Evolutionary conservation across 2,113 vertebrate genomes (phyloP).

Genomic region (Barbus barbus): DNA sequence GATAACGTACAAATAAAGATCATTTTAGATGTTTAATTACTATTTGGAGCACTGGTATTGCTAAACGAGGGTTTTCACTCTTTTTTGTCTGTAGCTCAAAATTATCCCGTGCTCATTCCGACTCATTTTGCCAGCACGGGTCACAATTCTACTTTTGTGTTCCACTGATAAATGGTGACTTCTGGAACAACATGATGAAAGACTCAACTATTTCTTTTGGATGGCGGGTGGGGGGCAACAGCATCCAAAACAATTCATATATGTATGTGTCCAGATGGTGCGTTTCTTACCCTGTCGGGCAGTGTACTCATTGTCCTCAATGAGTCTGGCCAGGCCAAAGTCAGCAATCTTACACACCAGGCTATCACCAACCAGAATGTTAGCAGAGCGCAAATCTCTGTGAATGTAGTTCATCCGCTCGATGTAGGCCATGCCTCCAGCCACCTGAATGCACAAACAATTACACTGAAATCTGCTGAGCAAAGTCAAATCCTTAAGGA

Average conservation of each 20-base stretch:
- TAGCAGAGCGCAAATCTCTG: conserved; percentile 93
- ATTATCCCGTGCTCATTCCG: no score
- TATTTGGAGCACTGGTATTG: no score
- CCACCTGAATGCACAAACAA: conserved; percentile 76
- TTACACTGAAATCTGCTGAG: conserved; percentile 2
- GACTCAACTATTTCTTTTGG: neutral
- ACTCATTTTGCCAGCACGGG: no score
- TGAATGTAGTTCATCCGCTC: conserved; percentile 99
- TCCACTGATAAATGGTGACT: no score
- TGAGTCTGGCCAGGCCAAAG: conserved; percentile 93
- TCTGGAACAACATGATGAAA: neutral
- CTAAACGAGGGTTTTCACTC: no score
- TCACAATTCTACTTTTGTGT: neutral
- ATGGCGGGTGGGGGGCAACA: neutral
- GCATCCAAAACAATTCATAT: neutral
- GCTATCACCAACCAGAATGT: conserved; percentile 94
- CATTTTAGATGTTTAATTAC: no score
- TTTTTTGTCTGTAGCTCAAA: no score
- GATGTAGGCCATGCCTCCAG: conserved; percentile 96
- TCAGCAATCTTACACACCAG: conserved; percentile 97
- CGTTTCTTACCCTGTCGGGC: conserved; percentile 89
- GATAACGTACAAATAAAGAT: no score
- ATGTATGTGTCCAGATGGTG: neutral
- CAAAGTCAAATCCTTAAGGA: no score
- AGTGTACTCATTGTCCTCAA: conserved; percentile 97